A percentile compares a stretch with the other conserved stretches of the same genome.
Conservation (phyloP, 2,888 invertebrate genomes). For the Acheta domesticus region DNA sequence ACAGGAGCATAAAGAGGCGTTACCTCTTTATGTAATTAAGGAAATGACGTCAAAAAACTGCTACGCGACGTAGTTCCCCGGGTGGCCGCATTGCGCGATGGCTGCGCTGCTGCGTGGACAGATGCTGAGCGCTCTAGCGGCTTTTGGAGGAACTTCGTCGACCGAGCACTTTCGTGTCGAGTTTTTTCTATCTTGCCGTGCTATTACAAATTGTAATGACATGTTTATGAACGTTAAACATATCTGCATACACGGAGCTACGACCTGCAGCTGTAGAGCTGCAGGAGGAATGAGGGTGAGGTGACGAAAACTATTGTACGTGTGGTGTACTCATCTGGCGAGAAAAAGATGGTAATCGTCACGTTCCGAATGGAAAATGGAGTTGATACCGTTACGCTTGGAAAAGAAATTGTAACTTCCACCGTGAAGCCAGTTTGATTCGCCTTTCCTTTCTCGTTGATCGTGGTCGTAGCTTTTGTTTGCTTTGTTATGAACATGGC, state of each 20-base stretch:
- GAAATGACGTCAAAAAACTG: conserved; percentile 29
- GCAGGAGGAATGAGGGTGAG: not conserved
- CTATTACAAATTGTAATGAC: conserved; percentile 18
- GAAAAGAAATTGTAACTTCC: too few species aligned
- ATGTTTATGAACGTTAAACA: conserved; percentile 18
- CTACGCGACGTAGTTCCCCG: not conserved
- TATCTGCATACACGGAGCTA: conserved; percentile 2
- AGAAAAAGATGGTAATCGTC: too few species aligned
- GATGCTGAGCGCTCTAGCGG: conserved; percentile 21
- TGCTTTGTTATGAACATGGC: too few species aligned
- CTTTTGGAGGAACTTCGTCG: not conserved
- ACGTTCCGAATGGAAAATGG: too few species aligned
- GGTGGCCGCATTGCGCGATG: not conserved
- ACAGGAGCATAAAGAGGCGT: conserved; percentile 23
- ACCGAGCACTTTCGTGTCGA: too few species aligned
- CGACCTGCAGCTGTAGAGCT: not conserved
- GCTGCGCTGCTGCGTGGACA: conserved; percentile 20
- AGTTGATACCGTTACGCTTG: too few species aligned
- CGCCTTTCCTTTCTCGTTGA: too few species aligned
- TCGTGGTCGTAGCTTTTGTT: too few species aligned
- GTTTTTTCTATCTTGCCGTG: not conserved
- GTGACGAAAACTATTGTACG: not conserved
- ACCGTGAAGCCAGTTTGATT: too few species aligned
- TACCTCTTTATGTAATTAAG: conserved; percentile 29
- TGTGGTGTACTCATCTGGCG: too few species aligned